phyloP scores from a whole-genome alignment of 1,140 invertebrate genomes.

The Scaptomyza pallida region DNA sequence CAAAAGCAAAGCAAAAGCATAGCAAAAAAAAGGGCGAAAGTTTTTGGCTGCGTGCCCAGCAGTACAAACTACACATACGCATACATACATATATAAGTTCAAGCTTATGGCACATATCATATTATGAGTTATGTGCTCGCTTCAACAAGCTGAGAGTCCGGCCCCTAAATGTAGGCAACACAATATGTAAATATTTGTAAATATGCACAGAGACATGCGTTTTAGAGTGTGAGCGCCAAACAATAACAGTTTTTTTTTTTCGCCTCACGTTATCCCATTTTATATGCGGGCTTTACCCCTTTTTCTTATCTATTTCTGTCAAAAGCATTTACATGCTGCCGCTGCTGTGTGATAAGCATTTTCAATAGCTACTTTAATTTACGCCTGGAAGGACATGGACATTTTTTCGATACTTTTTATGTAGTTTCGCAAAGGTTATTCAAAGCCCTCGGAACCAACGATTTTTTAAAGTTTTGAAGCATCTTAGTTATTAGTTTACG shows the following conservation, averaged over 20 bases:
- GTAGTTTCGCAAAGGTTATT: too few species aligned
- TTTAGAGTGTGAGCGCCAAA: neutral
- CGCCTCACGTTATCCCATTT: neutral
- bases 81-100: too few species aligned
- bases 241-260: constrained; percentile 7
- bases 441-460: too few species aligned
- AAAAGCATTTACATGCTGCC: neutral
- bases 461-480: too few species aligned
- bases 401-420: too few species aligned
- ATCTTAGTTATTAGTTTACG: too few species aligned
- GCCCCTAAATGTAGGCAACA: constrained; percentile 31
- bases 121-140: constrained; percentile 54
- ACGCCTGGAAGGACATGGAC: neutral
- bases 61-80: constrained; percentile 35
- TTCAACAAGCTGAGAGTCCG: constrained; percentile 48
- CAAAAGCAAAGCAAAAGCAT: too few species aligned
- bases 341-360: neutral
- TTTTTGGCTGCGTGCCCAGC: constrained; percentile 31
- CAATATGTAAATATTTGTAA: constrained; percentile 36
- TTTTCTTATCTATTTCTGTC: constrained; percentile 2
- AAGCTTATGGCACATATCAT: constrained; percentile 38
- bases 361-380: constrained; percentile 1
- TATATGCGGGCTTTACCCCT: neutral
- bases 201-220: constrained; percentile 3
- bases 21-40: neutral